Conservation (phyloP, 2,797 vertebrate genomes). For the Oryzias sinensis region DNA sequence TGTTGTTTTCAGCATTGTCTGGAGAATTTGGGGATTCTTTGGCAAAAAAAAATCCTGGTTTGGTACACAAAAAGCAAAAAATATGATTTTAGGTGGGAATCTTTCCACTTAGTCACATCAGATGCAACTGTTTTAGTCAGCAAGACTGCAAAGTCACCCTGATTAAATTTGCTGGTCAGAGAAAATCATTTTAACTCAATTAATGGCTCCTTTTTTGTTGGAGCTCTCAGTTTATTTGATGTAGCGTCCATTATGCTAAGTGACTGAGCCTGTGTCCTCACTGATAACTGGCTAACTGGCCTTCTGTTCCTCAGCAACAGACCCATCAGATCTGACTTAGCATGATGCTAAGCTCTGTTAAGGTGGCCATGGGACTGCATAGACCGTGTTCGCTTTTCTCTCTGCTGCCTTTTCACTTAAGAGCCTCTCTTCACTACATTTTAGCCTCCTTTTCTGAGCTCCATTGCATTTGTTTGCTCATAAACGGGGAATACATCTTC, state of each 20-base stretch:
- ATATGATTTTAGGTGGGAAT: conserved; percentile 23
- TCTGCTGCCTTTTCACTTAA: conserved; percentile 23
- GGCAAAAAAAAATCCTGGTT: not conserved
- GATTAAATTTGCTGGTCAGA: conserved; percentile 59
- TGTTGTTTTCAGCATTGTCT: conserved; percentile 19
- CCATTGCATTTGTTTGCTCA: conserved; percentile 3
- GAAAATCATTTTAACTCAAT: conserved; percentile 50
- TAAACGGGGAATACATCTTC: conserved; percentile 37
- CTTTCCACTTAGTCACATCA: conserved; percentile 18
- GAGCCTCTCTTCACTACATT: not conserved
- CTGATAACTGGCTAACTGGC: conserved; percentile 70
- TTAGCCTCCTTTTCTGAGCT: conserved; percentile 1
- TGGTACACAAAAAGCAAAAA: conserved; percentile 4
- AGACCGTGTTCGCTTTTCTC: conserved; percentile 9
- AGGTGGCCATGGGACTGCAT: conserved; percentile 52
- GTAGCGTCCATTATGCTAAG: conserved; percentile 74
- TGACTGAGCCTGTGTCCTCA: conserved; percentile 59
- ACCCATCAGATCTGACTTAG: conserved; percentile 73
- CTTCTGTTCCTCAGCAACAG: conserved; percentile 47
- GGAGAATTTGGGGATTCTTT: conserved; percentile 6
- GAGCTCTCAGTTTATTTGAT: conserved; percentile 62
- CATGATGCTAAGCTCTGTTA: conserved; percentile 73
- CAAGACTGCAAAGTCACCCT: conserved; percentile 39
- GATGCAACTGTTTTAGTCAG: conserved; percentile 37
- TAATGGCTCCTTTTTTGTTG: conserved; percentile 58